Percentiles rank a stretch among this genome's conserved stretches.
phyloP scores from a whole-genome alignment of 1,140 invertebrate species.

The Sycobia sp. region DNA sequence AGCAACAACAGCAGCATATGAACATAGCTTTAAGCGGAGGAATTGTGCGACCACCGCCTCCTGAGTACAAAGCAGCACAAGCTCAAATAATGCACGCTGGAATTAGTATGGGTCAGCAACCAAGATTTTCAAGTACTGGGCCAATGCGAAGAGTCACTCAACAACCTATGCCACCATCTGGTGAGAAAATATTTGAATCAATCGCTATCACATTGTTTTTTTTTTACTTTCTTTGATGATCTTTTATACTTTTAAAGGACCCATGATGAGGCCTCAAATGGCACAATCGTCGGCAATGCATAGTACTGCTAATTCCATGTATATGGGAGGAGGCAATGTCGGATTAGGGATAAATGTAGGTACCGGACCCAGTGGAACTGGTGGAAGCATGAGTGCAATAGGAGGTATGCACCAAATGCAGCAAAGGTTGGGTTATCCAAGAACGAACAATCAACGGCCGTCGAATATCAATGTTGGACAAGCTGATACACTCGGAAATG shows the following conservation, averaged over 20 bases:
- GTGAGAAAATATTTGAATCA: no score
- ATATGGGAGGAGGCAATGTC: constrained; percentile 43
- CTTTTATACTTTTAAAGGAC: constrained; percentile 56
- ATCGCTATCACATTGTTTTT: background rate
- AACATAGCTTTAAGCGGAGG: constrained; percentile 59
- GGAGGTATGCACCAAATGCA: constrained; percentile 62
- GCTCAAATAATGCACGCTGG: constrained; percentile 67
- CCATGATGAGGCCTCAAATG: constrained; percentile 72
- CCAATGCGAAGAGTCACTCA: constrained; percentile 67
- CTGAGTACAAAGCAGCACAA: constrained; percentile 74
- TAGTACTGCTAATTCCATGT: constrained; percentile 57
- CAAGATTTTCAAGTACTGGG: constrained; percentile 61
- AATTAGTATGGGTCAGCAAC: constrained; percentile 57
- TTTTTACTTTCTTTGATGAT: no score
- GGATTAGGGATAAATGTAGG: constrained; percentile 43
- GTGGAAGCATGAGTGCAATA: constrained; percentile 57
- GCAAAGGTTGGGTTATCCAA: constrained; percentile 60
- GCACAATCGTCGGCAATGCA: constrained; percentile 56
- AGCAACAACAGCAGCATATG: constrained; percentile 51
- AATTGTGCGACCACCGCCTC: constrained; percentile 70
- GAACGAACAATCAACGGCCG: constrained; percentile 62
- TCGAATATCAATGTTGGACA: constrained; percentile 64
- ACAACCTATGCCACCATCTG: constrained; percentile 72
- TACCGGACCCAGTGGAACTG: constrained; percentile 41
- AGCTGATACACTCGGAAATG: constrained; percentile 55